phyloP scores from a whole-genome alignment of 2,113 vertebrate species.

The Sturnira hondurensis region DNA sequence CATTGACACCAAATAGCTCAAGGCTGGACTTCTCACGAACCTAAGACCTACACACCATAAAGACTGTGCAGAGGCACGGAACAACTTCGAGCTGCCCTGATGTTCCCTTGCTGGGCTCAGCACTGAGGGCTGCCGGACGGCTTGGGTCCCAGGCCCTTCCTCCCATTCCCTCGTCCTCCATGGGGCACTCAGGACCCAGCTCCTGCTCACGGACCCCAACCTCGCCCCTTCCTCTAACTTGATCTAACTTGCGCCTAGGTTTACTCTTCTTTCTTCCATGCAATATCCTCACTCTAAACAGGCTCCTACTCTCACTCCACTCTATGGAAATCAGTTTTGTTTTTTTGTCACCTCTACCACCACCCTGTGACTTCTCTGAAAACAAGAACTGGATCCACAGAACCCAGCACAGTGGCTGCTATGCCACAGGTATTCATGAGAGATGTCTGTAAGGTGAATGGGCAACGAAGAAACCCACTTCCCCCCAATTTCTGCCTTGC shows the following conservation, averaged over 20 bases:
- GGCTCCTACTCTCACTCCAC: not conserved
- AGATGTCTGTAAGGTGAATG: not conserved
- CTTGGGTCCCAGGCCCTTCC: not conserved
- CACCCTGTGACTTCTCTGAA: not conserved
- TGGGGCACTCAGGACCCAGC: not conserved
- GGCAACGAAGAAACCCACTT: not conserved
- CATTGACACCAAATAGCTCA: not conserved
- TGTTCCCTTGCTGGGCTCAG: not conserved
- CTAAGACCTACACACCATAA: not conserved
- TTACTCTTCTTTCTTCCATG: not conserved
- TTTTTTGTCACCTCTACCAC: not conserved
- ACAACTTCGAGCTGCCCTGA: not conserved
- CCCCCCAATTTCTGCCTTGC: not conserved
- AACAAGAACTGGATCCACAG: not conserved
- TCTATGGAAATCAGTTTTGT: no score
- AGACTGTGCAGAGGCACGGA: not conserved
- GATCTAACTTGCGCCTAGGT: not conserved
- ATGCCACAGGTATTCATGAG: not conserved
- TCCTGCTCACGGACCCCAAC: not conserved
- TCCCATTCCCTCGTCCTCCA: rapidly evolving
- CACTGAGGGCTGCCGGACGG: not conserved
- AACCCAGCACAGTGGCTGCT: not conserved
- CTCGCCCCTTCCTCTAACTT: not conserved
- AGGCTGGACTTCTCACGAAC: not conserved
- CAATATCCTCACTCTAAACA: not conserved